Evolutionary conservation across 1,140 invertebrate species (phyloP).

Genomic region (Carcinoscorpius rotundicauda): DNA sequence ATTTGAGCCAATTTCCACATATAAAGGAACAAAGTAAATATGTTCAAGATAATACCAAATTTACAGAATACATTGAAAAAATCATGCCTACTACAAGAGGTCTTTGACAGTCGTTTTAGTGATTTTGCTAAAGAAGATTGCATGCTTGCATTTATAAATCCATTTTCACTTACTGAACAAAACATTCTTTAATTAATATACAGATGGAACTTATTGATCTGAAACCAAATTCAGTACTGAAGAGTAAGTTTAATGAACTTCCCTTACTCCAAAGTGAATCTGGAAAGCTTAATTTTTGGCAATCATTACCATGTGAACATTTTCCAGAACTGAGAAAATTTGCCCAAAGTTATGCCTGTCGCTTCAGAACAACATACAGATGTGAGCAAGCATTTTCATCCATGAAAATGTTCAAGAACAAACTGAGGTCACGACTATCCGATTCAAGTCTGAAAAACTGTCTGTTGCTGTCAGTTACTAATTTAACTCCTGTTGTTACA

Average conservation of each 20-base stretch:
- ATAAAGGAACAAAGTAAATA: constrained; percentile 4
- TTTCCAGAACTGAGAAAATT: constrained; percentile 2
- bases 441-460: background rate
- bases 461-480: constrained; percentile 1
- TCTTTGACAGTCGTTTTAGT: background rate
- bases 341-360: background rate
- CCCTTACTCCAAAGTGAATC: background rate
- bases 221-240: background rate
- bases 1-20: background rate
- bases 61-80: constrained; percentile 4
- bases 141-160: constrained; percentile 1
- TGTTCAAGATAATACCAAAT: constrained; percentile 4
- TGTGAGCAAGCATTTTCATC: constrained; percentile 1
- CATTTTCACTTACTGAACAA: constrained; percentile 4
- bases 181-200: background rate
- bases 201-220: constrained; percentile 4
- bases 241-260: constrained; percentile 1
- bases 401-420: constrained; percentile 2
- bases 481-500: constrained; percentile 4
- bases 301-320: constrained; percentile 5
- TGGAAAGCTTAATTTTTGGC: constrained; percentile 2
- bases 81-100: background rate
- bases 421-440: background rate
- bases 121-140: background rate
- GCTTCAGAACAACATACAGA: constrained; percentile 1